Conservation (phyloP, 2,888 invertebrate genomes). For the Drosophila pullipes region DNA sequence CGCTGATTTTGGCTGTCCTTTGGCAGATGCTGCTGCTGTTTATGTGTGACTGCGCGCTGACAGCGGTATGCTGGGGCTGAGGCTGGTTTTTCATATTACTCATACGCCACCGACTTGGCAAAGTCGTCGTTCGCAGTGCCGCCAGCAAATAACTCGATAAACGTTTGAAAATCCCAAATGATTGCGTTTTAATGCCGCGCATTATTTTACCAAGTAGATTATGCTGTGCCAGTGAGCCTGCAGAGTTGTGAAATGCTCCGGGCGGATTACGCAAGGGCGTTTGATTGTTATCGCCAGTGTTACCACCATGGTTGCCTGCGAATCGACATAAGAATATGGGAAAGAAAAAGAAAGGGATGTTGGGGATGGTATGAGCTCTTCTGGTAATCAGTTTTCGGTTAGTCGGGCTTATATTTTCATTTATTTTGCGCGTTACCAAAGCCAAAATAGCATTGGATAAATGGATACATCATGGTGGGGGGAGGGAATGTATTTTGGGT, state of each 20-base stretch:
- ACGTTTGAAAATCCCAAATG: conserved; percentile 84
- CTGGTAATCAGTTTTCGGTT: conserved; percentile 78
- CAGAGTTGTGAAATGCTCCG: conserved; percentile 85
- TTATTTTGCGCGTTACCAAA: conserved; percentile 67
- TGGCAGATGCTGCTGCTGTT: conserved; percentile 44
- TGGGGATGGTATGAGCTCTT: conserved; percentile 34
- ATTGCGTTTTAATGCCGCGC: conserved; percentile 85
- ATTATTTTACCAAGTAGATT: conserved; percentile 84
- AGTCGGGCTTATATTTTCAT: conserved; percentile 79
- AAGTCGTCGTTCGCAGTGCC: conserved; percentile 52
- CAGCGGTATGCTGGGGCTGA: conserved; percentile 58
- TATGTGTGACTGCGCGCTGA: conserved; percentile 58
- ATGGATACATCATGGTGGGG: conserved; percentile 15
- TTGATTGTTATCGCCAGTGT: conserved; percentile 84
- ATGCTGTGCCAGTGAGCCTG: conserved; percentile 83
- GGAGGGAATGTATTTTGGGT: background rate
- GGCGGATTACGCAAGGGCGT: conserved; percentile 86
- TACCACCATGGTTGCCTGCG: conserved; percentile 73
- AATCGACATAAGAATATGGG: conserved; percentile 26
- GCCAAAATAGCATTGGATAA: conserved; percentile 59
- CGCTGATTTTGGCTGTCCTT: conserved; percentile 35
- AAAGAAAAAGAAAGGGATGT: conserved; percentile 8
- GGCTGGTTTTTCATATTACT: conserved; percentile 72
- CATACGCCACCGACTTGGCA: conserved; percentile 71
- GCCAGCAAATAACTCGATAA: conserved; percentile 83